Evolutionary conservation across 2,113 vertebrate genomes (phyloP).

Genomic region (Candoia aspera): DNA sequence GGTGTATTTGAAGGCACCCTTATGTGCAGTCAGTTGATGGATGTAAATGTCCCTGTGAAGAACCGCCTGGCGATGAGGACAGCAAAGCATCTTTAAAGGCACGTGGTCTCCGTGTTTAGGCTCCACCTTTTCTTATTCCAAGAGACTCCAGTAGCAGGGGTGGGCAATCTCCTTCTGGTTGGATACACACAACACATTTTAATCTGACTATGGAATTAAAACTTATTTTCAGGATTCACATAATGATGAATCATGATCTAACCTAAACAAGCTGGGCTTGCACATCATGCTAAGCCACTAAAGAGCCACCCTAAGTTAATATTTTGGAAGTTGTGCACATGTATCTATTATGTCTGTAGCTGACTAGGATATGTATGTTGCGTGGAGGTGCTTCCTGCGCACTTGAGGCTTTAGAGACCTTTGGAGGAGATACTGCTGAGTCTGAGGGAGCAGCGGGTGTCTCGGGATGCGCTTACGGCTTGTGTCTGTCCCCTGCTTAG

Average conservation of each 20-base stretch:
- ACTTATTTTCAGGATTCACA: not conserved
- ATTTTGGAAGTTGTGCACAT: not conserved
- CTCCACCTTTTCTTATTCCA: not conserved
- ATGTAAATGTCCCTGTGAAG: not conserved
- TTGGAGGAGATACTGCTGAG: not conserved
- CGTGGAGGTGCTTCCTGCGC: not conserved
- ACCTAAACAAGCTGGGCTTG: not conserved
- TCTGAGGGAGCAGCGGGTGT: not conserved
- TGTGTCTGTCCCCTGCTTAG: conserved; percentile 65
- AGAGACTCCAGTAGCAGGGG: not conserved
- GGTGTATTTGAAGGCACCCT: not conserved
- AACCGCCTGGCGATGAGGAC: not conserved
- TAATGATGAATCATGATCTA: not conserved
- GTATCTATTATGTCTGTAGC: not conserved
- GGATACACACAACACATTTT: not conserved
- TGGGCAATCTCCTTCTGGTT: not conserved
- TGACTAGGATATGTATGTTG: not conserved
- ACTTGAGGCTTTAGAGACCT: not conserved
- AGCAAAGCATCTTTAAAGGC: not conserved
- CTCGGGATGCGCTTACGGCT: not conserved
- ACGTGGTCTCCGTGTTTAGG: not conserved
- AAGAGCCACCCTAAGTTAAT: not conserved
- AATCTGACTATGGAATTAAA: not conserved
- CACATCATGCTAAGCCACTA: not conserved
- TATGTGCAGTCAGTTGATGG: not conserved